Base-by-base conservation (phyloP, 2,113 vertebrate genomes). In the Corvus moneduloides region DNA sequence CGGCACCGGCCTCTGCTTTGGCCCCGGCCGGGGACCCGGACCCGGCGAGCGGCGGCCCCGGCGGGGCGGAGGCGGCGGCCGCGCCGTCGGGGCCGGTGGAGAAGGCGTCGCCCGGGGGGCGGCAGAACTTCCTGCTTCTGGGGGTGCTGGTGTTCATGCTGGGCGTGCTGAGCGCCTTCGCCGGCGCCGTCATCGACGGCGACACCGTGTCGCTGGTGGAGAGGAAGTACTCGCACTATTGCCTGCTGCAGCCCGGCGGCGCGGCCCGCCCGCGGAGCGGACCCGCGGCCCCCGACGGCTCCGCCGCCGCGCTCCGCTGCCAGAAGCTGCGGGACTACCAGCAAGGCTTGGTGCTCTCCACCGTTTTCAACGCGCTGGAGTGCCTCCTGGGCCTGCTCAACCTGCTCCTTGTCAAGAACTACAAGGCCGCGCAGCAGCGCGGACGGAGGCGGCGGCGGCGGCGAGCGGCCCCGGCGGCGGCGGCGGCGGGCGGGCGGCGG, bases 141-240 rank as follows among this genome's bases (percentile, higher is more conserved):
- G 99, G 99, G 37, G 98, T 99, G 23, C 97, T 99, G 84, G 98
- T 99, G 90, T 99, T 99, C 98, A 97, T 99, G 97, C 94, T 99
- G 86, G 99, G 99, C 28, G 98, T 99, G 68, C 98, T 99, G 89
- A 99, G 99, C 94, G 99, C 99, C 97, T 99, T 99, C 97, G 99
- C 99, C 87, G 99, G 99, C 67, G 99, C 99, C 33, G 99, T 99
- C 95, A 99, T 99, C 97, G 99, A 99, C 98, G 99, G 99, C 87
- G 99, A 99, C 98, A 98, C 99, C 41, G 99, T 99, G 90, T 98
- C 99, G 59, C 97, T 99, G 77, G 99, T 99, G 98, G 99, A 99
- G 83, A 98, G 98, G 97, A 99, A 99, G 92, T 99, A 99, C 95
- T 98, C 98, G 69, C 99, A 99, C 96, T 99, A 99, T 96, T 99